These are phyloP conservation scores for Alentia gelatinosa DNA, from an alignment of 2,888 invertebrate species.

Conservation along the genomic window DNA sequence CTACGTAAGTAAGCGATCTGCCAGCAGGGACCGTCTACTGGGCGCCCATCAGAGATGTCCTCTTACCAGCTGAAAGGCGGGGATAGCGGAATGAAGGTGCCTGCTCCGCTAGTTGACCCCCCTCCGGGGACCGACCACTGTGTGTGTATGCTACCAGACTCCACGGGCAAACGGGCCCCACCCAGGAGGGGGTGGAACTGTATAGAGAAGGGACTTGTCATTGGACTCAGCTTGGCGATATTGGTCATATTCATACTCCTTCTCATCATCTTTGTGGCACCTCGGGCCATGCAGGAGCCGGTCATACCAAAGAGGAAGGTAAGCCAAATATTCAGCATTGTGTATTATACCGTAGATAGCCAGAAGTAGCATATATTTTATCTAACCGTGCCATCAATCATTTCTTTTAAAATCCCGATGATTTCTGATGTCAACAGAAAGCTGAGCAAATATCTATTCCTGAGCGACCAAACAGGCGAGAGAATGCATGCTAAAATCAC, in stretches of 20 bases:
- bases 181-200: slow-evolving; percentile 2
- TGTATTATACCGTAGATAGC: too few relatives aligned
- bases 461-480: too few relatives aligned
- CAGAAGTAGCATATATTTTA: too few relatives aligned
- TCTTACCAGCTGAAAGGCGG: not conserved
- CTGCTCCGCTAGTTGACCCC: not conserved
- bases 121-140: not conserved
- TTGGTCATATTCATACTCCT: not conserved
- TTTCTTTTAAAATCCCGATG: too few relatives aligned
- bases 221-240: not conserved
- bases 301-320: not conserved
- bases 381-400: too few relatives aligned
- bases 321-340: too few relatives aligned
- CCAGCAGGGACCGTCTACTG: not conserved
- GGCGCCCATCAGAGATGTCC: not conserved
- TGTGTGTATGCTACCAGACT: slow-evolving; percentile 13
- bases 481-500: too few relatives aligned
- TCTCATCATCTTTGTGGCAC: not conserved
- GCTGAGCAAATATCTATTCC: too few relatives aligned
- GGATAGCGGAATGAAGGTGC: not conserved
- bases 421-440: too few relatives aligned
- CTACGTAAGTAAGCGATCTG: too few relatives aligned
- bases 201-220: not conserved
- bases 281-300: not conserved
- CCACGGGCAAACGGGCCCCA: not conserved